phyloP scores from a whole-genome alignment of 2,113 vertebrate species.

The Thunnus thynnus region DNA sequence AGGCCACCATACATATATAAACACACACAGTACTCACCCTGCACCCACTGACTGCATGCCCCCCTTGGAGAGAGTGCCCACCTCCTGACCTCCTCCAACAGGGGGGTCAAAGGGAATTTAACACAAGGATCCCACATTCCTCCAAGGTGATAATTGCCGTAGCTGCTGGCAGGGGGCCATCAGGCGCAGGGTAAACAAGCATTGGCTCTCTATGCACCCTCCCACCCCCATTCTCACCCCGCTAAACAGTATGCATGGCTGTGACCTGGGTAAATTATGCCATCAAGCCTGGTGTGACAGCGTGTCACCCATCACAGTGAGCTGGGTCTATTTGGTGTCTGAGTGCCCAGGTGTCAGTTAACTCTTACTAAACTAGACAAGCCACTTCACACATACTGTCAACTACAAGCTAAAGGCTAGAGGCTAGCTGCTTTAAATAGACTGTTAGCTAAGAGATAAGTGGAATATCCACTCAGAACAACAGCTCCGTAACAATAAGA shows the following conservation, averaged over 20 bases:
- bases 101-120: constrained; percentile 88
- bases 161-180: constrained; percentile 85
- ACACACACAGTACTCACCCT: constrained; percentile 56
- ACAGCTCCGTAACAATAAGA: constrained; percentile 19
- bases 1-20: constrained; percentile 52
- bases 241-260: constrained; percentile 64
- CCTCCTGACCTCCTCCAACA: constrained; percentile 80
- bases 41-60: constrained; percentile 63
- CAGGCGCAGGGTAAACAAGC: constrained; percentile 85
- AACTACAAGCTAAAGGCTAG: constrained; percentile 57
- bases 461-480: not conserved
- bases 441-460: constrained; percentile 14
- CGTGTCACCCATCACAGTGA: constrained; percentile 54
- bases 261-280: constrained; percentile 78
- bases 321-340: constrained; percentile 62
- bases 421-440: constrained; percentile 49
- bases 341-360: constrained; percentile 75
- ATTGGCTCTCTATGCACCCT: constrained; percentile 52
- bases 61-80: constrained; percentile 71
- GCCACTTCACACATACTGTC: constrained; percentile 67
- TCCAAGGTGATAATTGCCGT: constrained; percentile 89
- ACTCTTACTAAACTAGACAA: constrained; percentile 52
- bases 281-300: constrained; percentile 71
- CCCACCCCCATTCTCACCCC: constrained; percentile 26
- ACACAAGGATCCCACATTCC: constrained; percentile 87